Evolutionary conservation across 64 coral and sea anemone species (phyloP), one percentile per base, ranked within the genome.

Genomic region (Trachythela sp.): DNA sequence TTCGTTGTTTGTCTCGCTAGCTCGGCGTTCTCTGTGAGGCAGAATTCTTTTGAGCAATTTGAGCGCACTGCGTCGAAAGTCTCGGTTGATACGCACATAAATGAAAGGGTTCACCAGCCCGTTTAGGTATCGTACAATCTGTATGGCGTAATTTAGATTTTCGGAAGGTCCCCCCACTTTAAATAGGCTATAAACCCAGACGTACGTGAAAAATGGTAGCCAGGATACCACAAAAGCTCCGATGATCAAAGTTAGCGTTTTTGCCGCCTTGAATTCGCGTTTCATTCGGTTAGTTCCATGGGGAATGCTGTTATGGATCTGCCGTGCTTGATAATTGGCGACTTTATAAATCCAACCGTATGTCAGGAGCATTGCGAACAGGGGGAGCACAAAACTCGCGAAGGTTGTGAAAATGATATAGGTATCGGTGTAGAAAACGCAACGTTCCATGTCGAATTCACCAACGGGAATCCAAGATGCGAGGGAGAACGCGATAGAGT

Each of bases 211-310:
- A 36, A 80, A 80, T 37, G 75, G 75, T 2, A 80, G 75, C 75
- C 75, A 80, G 30, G 27, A 80, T 0, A 80, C 15, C 9, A 80
- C 31, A 8, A 37, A 80, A 5, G 37, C 32, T 8, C 75, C 75
- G 15, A 80, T 80, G 35, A 80, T 80, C 15, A 36, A 2, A 37
- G 75, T 80, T 39, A 80, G 37, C 30, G 75, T 80, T 80, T 80
- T 80, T 0, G 75, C 75, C 35, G 75, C 75, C 8, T 80, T 80
- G 75, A 37, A 80, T 80, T 80, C 75, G 75, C 75, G 31, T 35
- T 39, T 35, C 31, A 80, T 38, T 13, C 75, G 75, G 20, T 80
- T 80, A 7, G 26, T 6, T 22, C 20, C 26, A 18, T 18, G 4
- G 13, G 75, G 75, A 15, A 39, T 37, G 3, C 37, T 80, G 34